Percentiles rank a stretch among this genome's conserved stretches.
phyloP scores from a whole-genome alignment of 2,888 invertebrate genomes.

The Melitaea athalia region DNA sequence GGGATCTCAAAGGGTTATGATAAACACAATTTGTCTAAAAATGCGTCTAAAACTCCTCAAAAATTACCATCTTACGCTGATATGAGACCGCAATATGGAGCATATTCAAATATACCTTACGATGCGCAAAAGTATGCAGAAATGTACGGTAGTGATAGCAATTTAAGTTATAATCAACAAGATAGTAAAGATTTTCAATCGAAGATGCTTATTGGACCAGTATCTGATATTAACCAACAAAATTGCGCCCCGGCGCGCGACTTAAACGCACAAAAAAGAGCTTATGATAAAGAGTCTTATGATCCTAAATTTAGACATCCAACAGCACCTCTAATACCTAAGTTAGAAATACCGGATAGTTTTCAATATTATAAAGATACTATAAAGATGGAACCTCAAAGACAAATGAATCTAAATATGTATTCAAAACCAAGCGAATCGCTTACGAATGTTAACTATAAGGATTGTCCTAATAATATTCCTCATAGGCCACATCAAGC shows the following conservation, averaged over 20 bases:
- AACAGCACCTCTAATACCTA: conserved; percentile 73
- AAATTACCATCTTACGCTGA: conserved; percentile 74
- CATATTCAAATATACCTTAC: conserved; percentile 66
- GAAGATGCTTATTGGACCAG: conserved; percentile 81
- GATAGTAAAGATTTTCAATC: conserved; percentile 82
- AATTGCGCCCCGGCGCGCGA: conserved; percentile 64
- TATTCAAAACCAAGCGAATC: conserved; percentile 46
- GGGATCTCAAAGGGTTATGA: conserved; percentile 68
- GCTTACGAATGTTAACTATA: conserved; percentile 53
- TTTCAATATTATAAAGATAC: conserved; percentile 71
- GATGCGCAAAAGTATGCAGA: conserved; percentile 78
- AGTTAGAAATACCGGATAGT: conserved; percentile 73
- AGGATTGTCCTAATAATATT: conserved; percentile 64
- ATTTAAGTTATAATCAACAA: conserved; percentile 72
- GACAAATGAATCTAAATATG: conserved; percentile 51
- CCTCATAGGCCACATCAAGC: conserved; percentile 57
- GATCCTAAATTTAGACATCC: conserved; percentile 74
- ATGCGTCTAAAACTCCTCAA: conserved; percentile 66
- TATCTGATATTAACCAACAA: conserved; percentile 78
- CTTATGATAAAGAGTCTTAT: conserved; percentile 69
- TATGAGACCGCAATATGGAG: conserved; percentile 69
- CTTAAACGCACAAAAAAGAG: conserved; percentile 70
- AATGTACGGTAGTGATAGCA: conserved; percentile 70
- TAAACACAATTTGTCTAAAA: conserved; percentile 66
- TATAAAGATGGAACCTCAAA: conserved; percentile 60